Conservation (phyloP, 1,140 invertebrate species). For the Drosophila nebulosa region DNA sequence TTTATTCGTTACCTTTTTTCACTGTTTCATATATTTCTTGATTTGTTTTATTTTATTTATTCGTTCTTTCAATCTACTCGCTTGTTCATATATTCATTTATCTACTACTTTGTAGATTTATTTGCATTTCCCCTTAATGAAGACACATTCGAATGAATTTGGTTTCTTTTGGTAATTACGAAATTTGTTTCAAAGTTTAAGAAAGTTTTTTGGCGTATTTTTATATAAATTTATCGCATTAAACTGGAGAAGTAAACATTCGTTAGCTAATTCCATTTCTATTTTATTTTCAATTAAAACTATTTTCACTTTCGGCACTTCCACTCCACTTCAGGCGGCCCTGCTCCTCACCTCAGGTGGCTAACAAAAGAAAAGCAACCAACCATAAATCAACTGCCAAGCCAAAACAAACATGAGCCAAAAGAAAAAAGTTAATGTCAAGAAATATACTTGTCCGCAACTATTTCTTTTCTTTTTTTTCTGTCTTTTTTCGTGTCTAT, state of each 20-base stretch:
- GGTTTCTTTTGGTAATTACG: neutral
- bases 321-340: neutral
- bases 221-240: neutral
- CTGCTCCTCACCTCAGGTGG: neutral
- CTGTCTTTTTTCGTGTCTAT: neutral
- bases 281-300: constrained; percentile 35
- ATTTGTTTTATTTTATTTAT: neutral
- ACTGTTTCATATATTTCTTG: too few relatives aligned
- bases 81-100: neutral
- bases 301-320: neutral
- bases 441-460: constrained; percentile 42
- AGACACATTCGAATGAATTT: neutral
- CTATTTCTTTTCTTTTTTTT: constrained; percentile 10
- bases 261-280: neutral
- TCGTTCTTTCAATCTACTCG: neutral
- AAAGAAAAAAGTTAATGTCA: constrained; percentile 29
- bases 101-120: neutral
- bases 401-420: constrained; percentile 14
- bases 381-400: constrained; percentile 29
- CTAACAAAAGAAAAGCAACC: constrained; percentile 3
- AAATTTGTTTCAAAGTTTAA: neutral
- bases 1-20: neutral
- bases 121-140: neutral
- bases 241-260: neutral
- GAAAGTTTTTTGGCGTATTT: neutral